Conservation (phyloP, 2,888 invertebrate species). For the Glomeris marginata region DNA sequence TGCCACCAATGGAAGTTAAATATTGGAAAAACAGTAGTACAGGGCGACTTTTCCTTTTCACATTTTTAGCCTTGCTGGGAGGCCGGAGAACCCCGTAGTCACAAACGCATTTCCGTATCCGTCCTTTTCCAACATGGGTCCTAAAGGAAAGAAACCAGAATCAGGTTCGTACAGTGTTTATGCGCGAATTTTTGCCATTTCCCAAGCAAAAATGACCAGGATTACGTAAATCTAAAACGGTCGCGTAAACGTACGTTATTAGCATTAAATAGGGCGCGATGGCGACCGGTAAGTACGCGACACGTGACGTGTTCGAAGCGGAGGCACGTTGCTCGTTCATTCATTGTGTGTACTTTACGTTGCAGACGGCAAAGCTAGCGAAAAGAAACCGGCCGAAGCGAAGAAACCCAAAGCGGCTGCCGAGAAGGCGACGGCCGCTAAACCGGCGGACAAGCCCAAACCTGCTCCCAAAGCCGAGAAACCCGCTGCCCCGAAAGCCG, state of each 20-base stretch:
- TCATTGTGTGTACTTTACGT: not conserved
- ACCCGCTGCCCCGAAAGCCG: constrained; percentile 1
- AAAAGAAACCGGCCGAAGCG: not conserved
- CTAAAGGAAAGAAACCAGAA: constrained; percentile 54
- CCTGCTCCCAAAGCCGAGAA: constrained; percentile 24
- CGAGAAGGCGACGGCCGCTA: not conserved
- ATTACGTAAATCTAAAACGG: too few species aligned
- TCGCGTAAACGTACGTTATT: too few species aligned
- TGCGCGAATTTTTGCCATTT: too few species aligned
- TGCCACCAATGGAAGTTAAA: too few species aligned
- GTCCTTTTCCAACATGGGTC: constrained; percentile 52
- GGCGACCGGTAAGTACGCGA: too few species aligned
- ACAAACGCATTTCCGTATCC: not conserved
- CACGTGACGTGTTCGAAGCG: too few species aligned
- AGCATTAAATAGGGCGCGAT: too few species aligned
- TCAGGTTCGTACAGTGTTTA: constrained; percentile 5
- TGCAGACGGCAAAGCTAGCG: not conserved
- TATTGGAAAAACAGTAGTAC: not conserved
- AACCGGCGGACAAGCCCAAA: constrained; percentile 21
- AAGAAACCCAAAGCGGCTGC: not conserved
- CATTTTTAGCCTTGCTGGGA: too few species aligned
- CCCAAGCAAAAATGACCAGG: too few species aligned
- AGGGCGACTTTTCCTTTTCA: not conserved
- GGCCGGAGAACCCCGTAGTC: constrained; percentile 1
- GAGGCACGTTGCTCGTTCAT: too few species aligned